Evolutionary conservation across 2,888 invertebrate genomes (phyloP).

Genomic region (Scaptomyza cyrtandrae): DNA sequence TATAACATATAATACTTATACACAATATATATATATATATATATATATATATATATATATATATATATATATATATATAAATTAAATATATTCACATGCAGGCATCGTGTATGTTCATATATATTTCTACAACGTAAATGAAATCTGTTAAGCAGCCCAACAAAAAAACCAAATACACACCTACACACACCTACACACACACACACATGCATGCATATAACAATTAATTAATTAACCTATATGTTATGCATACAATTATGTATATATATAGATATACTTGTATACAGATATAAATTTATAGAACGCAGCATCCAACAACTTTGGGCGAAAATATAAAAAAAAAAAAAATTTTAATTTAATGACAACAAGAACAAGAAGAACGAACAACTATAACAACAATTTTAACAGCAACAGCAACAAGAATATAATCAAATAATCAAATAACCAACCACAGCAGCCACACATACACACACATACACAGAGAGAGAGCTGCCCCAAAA

Average conservation of each 20-base stretch:
- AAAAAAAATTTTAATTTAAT: constrained; percentile 74
- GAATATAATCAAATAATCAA: constrained; percentile 56
- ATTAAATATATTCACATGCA: constrained; percentile 25
- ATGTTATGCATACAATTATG: constrained; percentile 35
- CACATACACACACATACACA: constrained; percentile 2
- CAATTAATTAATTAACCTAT: constrained; percentile 75
- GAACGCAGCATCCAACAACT: constrained; percentile 34
- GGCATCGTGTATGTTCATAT: constrained; percentile 13
- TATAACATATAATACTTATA: too few species aligned
- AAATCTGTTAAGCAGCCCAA: constrained; percentile 63
- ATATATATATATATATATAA: constrained; percentile 27
- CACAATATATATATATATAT: constrained; percentile 24
- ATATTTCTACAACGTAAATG: constrained; percentile 55
- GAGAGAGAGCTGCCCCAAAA: constrained; percentile 35
- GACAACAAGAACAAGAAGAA: constrained; percentile 50
- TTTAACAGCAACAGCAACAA: constrained; percentile 47
- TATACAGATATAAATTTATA: constrained; percentile 39
- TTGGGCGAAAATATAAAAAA: constrained; percentile 59
- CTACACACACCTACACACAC: constrained; percentile 22
- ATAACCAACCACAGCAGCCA: constrained; percentile 52
- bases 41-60: constrained; percentile 37
- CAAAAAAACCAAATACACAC: constrained; percentile 54
- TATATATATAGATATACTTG: constrained; percentile 30
- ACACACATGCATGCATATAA: constrained; percentile 53
- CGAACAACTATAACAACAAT: constrained; percentile 38